Base-by-base conservation (phyloP, 2,888 invertebrate genomes). In the Lasioglossum oenotherae region DNA sequence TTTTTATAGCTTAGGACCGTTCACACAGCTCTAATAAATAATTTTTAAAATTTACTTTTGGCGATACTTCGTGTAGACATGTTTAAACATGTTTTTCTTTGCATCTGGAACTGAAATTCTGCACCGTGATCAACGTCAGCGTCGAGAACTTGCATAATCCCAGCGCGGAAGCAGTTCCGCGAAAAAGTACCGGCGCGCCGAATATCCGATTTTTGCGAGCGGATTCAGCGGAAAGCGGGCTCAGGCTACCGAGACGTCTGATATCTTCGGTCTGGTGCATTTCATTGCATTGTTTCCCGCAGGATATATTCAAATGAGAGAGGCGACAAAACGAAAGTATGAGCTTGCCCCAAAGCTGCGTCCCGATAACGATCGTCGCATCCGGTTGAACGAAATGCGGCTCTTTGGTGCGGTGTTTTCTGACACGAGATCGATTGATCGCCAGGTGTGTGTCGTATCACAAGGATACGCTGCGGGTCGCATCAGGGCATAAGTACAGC, bases 231-330 rank as follows among this genome's bases (percentile, higher is more conserved):
- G 64, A 46, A n/a, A 78, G 41, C 73, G 23, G 84, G 76, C 67
- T 74, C 80, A 80, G 77, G 81, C 80, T 78, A 75, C 35, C 80
- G 80, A 60, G 84, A 82, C 71, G 73, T 84, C 80, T 85, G 85
- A 85, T 85, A 86, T 88, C 74, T 84, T 85, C 89, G 89, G 87
- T 89, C 88, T 82, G 80, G 78, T 88, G 89, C 77, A 78, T 85
- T 82, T 83, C 84, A 82, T 57, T 84, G 81, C 85, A 53, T 76
- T 89, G 35, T 69, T 69, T 69, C 35, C 89, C 88, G 84, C 73
- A 60, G 60, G 73, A 85, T 80, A 85, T 82, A 89, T 89, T 89
- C 83, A 87, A 89, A 89, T 81, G 82, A 84, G 81, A 78, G 76
- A 57, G 82, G 74, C 38, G 53, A 60, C 31, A 67, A 35, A 46